Evolutionary conservation across 1,140 invertebrate genomes (phyloP), one percentile per base, ranked within the genome.

Genomic region (Nixonia krombeini): DNA sequence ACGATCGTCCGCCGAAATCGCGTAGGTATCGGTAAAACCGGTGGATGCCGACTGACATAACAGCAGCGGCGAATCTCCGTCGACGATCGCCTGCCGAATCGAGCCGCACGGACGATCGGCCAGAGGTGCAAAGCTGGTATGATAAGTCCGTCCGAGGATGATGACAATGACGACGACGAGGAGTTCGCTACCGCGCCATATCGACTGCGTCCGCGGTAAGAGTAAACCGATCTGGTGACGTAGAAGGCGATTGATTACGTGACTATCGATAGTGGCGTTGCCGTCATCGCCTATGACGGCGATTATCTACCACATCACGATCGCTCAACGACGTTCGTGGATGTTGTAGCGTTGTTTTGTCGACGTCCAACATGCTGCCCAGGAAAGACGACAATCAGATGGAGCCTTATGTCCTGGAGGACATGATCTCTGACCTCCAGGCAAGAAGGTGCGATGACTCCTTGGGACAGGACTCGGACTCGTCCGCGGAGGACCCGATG

Each of bases 401-500:
- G 73, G 87, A 86, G 69, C 86, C 87, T 13, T 90, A 89, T 80
- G 87, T 88, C 25, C 85, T 85, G 62, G 87, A 87, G 67, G 87
- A 88, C 81, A 85, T 87, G 66, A 83, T 81, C 63, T 83, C 82
- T 23, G 84, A 80, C 62, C 81, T 77, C 12, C 77, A 75, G 62
- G 74, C 74, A 21, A 62, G 78, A 49, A 70, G 81, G 16, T 73
- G 78, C 18, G 53, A 58, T 6, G 40, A 42, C 17, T 80, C 75
- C 35, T 17, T 81, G 35, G 81, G 81, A 8, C 72, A 73, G n/a
- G 58, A 63, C 10, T 58, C 58, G 0, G 64, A 67, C 0, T 0
- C 45, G 16, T 84, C 86, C 40, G 86, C 87, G 25, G 88, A 89
- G 38, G 94, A 96, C 80, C 87, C 96, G 0, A 91, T 91, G 87